These are phyloP conservation scores for Adelognathus sp. DNA, from an alignment of 2,888 invertebrate species.

Conservation along the genomic window DNA sequence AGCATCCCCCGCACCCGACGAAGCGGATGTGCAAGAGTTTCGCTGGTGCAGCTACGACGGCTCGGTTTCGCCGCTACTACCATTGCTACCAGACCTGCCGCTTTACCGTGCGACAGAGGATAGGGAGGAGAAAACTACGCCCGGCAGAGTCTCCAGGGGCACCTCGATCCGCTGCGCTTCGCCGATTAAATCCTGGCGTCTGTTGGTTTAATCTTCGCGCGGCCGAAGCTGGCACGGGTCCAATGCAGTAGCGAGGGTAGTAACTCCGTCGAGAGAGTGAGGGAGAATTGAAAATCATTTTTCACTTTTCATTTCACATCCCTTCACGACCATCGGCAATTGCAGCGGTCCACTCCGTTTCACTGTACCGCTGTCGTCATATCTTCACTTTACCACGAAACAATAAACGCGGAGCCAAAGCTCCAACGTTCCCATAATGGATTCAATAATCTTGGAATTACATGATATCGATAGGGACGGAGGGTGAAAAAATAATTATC, in stretches of 20 bases:
- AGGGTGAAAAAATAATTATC: no score
- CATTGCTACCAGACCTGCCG: conserved; percentile 5
- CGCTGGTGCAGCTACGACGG: conserved; percentile 23
- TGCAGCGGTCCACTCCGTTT: conserved; percentile 30
- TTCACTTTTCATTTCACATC: conserved; percentile 52
- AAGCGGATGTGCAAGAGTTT: conserved; percentile 24
- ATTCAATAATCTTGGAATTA: no score
- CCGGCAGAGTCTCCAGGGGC: conserved; percentile 53
- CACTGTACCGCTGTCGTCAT: conserved; percentile 32
- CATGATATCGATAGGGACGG: no score
- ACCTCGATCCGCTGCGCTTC: conserved; percentile 59
- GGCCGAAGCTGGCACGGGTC: conserved; percentile 62
- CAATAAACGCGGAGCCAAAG: background rate
- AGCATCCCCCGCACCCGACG: background rate
- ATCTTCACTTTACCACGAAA: conserved; percentile 3
- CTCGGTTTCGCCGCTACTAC: conserved; percentile 41
- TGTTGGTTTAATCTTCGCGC: conserved; percentile 66
- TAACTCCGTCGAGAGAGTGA: background rate
- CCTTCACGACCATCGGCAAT: conserved; percentile 35
- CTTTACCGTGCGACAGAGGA: background rate
- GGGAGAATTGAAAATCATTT: conserved; percentile 62
- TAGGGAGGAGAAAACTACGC: conserved; percentile 20
- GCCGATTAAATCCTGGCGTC: conserved; percentile 65
- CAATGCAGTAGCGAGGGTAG: conserved; percentile 52
- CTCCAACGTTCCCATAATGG: no score